Conservation (phyloP, 2,797 vertebrate species). For the Peromyscus melanophrys region DNA sequence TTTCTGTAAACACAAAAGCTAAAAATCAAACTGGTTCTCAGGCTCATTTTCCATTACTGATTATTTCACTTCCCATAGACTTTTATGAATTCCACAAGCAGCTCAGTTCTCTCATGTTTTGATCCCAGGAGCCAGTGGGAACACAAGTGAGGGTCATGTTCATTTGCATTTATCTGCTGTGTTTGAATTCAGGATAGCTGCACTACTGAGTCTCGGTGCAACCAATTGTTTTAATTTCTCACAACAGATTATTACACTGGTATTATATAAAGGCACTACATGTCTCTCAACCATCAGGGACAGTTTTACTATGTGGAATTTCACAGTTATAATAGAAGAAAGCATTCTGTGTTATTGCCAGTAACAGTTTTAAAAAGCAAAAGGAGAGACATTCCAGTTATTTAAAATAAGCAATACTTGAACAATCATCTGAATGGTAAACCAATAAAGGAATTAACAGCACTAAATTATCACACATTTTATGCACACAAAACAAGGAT, state of each 20-base stretch:
- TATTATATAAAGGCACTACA: conserved; percentile 49
- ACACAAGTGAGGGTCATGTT: neutral
- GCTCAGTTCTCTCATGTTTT: neutral
- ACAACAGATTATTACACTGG: conserved; percentile 29
- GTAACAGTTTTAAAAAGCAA: conserved; percentile 4
- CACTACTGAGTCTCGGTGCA: conserved; percentile 29
- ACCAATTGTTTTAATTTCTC: conserved; percentile 65
- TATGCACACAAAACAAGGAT: conserved; percentile 8
- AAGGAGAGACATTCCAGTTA: conserved; percentile 41
- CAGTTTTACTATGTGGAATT: conserved; percentile 73
- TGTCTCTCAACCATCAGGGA: conserved; percentile 55
- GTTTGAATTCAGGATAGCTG: conserved; percentile 11
- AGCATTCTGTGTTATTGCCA: conserved; percentile 57
- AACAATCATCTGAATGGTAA: conserved; percentile 21
- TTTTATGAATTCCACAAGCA: neutral
- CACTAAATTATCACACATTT: conserved; percentile 12
- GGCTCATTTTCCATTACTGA: neutral
- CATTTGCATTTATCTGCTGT: conserved; percentile 53
- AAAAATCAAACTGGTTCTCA: neutral
- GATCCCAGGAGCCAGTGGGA: neutral
- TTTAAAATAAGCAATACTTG: conserved; percentile 64
- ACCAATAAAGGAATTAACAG: conserved; percentile 67
- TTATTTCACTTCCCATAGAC: neutral
- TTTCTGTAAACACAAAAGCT: conserved; percentile 49
- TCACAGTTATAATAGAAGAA: conserved; percentile 69